These are phyloP conservation scores for Caenorhabditis zanzibari DNA, from an alignment of 2,888 invertebrate species.

Conservation along the genomic window DNA sequence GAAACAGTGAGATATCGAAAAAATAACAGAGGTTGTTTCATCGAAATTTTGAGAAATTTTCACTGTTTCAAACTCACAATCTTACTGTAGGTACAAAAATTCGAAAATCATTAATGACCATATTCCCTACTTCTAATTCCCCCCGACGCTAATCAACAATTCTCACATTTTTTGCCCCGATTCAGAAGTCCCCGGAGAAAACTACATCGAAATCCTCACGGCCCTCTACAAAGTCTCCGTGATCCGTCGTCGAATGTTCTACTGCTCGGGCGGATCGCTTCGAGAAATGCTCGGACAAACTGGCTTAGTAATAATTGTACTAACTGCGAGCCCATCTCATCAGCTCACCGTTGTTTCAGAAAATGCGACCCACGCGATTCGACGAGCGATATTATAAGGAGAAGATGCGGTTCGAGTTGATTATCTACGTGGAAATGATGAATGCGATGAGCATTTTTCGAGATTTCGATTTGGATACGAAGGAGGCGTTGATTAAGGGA, in stretches of 20 bases:
- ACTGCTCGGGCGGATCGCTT: slow-evolving; percentile 73
- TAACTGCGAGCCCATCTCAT: slow-evolving; percentile 22
- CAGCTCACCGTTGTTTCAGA: slow-evolving; percentile 53
- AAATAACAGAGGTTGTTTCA: no score
- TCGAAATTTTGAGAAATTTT: no score
- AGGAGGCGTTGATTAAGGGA: slow-evolving; percentile 71
- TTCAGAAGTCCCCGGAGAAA: slow-evolving; percentile 51
- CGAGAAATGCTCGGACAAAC: slow-evolving; percentile 76
- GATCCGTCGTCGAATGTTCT: slow-evolving; percentile 76
- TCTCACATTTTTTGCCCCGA: no score
- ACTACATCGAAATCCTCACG: slow-evolving; percentile 65
- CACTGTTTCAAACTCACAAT: no score
- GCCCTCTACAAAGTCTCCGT: slow-evolving; percentile 65
- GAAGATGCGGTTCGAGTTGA: slow-evolving; percentile 66
- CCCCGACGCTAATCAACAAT: not conserved
- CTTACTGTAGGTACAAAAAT: no score
- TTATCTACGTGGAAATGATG: slow-evolving; percentile 63
- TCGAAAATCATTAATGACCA: no score
- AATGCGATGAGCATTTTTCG: slow-evolving; percentile 54
- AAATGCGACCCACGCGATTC: slow-evolving; percentile 60
- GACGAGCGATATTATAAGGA: slow-evolving; percentile 69
- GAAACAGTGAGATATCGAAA: no score
- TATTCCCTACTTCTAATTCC: no score
- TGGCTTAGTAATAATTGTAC: slow-evolving; percentile 66
- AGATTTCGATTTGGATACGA: slow-evolving; percentile 48